Conservation (phyloP, 2,797 vertebrate species). For the Anabacerthia variegaticeps region DNA sequence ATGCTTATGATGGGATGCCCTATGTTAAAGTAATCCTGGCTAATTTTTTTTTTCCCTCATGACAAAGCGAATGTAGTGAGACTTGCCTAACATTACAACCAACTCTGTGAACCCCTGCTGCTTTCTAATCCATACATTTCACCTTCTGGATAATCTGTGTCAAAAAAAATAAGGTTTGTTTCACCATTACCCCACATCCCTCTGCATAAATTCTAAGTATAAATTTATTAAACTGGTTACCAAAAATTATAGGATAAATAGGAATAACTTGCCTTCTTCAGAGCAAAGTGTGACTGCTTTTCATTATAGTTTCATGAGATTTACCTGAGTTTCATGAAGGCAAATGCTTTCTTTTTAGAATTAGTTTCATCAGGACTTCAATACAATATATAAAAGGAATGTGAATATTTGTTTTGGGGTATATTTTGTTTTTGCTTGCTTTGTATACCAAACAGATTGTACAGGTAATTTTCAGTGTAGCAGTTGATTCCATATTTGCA, state of each 20-base stretch:
- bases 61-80: not conserved
- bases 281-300: slow-evolving; percentile 31
- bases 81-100: not conserved
- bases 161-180: not conserved
- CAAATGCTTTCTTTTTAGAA: slow-evolving; percentile 60
- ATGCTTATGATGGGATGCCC: not conserved
- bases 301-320: slow-evolving; percentile 52
- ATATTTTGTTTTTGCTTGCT: slow-evolving; percentile 58
- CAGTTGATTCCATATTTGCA: slow-evolving; percentile 26
- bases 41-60: not conserved
- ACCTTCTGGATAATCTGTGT: not conserved
- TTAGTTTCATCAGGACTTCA: slow-evolving; percentile 49
- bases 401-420: slow-evolving; percentile 59
- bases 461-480: not conserved
- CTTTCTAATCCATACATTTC: not conserved
- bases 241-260: slow-evolving; percentile 3
- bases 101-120: not conserved
- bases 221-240: not conserved
- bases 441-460: slow-evolving; percentile 57
- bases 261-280: not conserved
- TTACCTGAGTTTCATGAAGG: slow-evolving; percentile 49
- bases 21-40: not conserved
- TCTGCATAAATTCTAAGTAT: not conserved
- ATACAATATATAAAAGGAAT: slow-evolving; percentile 54
- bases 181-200: not conserved